Base-by-base conservation (phyloP, 2,888 invertebrate genomes). In the Hymenopus coronatus region DNA sequence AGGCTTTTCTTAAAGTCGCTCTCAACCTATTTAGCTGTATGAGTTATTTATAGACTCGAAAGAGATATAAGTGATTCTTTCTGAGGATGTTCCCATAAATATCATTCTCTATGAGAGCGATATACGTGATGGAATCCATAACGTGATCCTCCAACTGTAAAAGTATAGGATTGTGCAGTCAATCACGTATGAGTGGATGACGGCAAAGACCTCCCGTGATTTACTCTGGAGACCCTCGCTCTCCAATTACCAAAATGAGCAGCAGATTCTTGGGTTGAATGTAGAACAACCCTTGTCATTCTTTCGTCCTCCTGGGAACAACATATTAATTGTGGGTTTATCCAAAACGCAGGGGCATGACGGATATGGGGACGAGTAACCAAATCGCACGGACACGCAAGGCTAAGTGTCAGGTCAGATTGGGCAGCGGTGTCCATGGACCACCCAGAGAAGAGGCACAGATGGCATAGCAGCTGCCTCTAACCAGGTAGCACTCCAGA, bases 391-490 rank as follows among this genome's bases (percentile, higher is more conserved):
- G 27, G 40, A 9, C 27, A 46, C 27, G 27, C 46, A 85, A 84
- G 85, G 46, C 40, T 82, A 87, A 82, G 85, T 82, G 87, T 82
- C 87, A 82, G 87, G 9, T 87, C 33, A 33, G 87, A 87, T 82
- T 82, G 82, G 87, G 33, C 87, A 20, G 28, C 30, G 25, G 28
- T 25, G 33, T 9, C 25, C 33, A 28, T 28, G 30, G 87, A 82
- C 82, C 87, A 82, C 82, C 87, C 87, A 82, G 82, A n/a, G 30
- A 81, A 82, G n/a, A 28, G 82, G 87, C 82, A 87, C 87, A 87
- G 82, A 87, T 87, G 87, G 87, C 70, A 81, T 70, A 70, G 54
- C 54, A 70, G 54, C 54, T 70, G 54, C 20, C 54, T 70, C 25
- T 25, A 70, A 25, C 25, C 20, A 70, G 54, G 54, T 70, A 70